Evolutionary conservation across 2,113 vertebrate species (phyloP).

Genomic region (Menura novaehollandiae): DNA sequence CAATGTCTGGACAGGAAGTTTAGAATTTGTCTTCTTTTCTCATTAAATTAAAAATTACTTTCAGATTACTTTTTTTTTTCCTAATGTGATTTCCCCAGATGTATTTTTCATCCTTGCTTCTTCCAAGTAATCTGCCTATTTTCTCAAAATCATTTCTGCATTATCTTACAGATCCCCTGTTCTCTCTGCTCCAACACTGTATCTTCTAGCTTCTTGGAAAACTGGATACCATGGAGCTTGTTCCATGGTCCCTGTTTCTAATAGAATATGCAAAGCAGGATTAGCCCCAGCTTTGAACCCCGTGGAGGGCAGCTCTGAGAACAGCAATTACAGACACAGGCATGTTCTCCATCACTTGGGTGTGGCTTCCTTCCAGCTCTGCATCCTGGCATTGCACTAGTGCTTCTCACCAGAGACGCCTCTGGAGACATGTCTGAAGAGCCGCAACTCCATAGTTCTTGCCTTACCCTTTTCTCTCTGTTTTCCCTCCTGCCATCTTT

Average conservation of each 20-base stretch:
- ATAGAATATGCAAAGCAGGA: background rate
- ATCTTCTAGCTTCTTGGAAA: background rate
- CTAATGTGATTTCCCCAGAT: background rate
- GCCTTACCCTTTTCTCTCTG: background rate
- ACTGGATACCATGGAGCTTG: background rate
- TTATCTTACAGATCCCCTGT: background rate
- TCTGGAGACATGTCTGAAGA: background rate
- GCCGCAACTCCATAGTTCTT: background rate
- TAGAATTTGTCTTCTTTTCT: background rate
- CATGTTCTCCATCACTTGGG: background rate
- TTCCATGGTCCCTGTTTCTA: background rate
- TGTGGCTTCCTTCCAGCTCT: background rate
- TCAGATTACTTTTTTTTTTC: background rate
- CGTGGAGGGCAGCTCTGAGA: background rate
- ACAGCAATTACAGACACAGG: background rate
- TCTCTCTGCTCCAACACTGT: background rate
- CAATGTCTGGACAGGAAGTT: background rate
- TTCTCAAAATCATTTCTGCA: background rate
- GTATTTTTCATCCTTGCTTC: background rate
- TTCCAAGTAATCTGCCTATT: background rate
- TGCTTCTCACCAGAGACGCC: background rate
- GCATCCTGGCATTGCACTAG: background rate
- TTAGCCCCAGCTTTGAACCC: slow-evolving; percentile 3
- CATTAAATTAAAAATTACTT: background rate
- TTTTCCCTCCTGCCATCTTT: background rate